Evolutionary conservation across 2,797 vertebrate species (phyloP), one percentile per base, ranked within the genome.

Genomic region (Parauchenoglanis punctatus): DNA sequence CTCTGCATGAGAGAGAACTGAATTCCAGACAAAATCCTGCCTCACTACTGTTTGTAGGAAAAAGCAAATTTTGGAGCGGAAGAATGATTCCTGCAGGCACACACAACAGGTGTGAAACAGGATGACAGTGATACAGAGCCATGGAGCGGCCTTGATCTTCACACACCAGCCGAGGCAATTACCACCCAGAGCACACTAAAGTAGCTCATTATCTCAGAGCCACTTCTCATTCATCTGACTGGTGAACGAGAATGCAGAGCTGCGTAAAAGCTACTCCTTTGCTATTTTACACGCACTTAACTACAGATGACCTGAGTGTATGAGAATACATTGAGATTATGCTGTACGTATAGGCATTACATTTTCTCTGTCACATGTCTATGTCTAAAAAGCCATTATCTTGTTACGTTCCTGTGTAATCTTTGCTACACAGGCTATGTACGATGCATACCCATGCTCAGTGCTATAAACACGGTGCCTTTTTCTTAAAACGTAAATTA

Each of bases 91-190:
- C 73, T n/a, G 73, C n/a, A 78, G 17, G 35, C 68, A 65, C 28
- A 40, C 77, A 87, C 86, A 83, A 90, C 91, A 91, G 91, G 89
- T 90, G 91, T 85, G 89, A 90, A 89, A 78, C 85, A 83, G 87
- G 87, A 83, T 75, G 84, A 86, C 87, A 87, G 85, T 81, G 88
- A 90, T 85, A 91, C 78, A 11, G 52, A 85, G 86, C 84, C 82
- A 77, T 18, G 28, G 84, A 85, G 77, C 88, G 84, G 84, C 86
- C 86, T 91, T 89, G 88, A 90, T 90, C 87, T 87, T 89, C 83
- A 88, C 83, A 90, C 89, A 80, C 86, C 89, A 87, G 89, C 84
- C 88, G 81, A 90, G 78, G 67, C 87, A 90, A 91, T 91, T 91
- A 90, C 89, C 87, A 89, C 84, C 88, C 63, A 35, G 56, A 81